Evolutionary conservation across 2,888 invertebrate genomes (phyloP).

Genomic region (Leucania comma): DNA sequence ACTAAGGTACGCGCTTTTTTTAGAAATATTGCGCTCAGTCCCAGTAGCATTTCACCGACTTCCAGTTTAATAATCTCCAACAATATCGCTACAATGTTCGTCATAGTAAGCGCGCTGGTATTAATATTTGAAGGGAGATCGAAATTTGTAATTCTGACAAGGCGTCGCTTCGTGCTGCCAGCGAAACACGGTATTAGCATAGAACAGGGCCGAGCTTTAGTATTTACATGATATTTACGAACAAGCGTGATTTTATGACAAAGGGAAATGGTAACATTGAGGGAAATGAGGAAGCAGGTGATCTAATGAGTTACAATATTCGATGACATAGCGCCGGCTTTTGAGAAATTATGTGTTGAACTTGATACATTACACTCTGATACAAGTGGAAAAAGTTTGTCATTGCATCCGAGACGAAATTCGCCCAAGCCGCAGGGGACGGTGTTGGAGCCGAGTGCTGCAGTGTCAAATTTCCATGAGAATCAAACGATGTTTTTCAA

Average conservation of each 20-base stretch:
- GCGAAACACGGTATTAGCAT: conserved; percentile 56
- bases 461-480: too few species aligned
- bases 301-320: neutral
- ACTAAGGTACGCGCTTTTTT: neutral
- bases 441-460: too few species aligned
- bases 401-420: too few species aligned
- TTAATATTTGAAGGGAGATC: conserved; percentile 51
- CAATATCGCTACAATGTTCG: conserved; percentile 11
- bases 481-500: too few species aligned
- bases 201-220: conserved; percentile 26
- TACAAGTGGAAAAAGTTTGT: too few species aligned
- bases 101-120: conserved; percentile 13
- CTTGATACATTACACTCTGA: too few species aligned
- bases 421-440: too few species aligned
- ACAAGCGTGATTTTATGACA: conserved; percentile 2
- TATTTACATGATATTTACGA: neutral
- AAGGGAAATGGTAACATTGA: conserved; percentile 32
- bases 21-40: neutral
- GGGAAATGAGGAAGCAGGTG: conserved; percentile 10
- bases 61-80: conserved; percentile 24
- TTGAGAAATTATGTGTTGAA: too few species aligned
- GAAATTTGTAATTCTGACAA: conserved; percentile 67
- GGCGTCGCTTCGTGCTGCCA: conserved; percentile 31
- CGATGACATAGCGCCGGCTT: neutral
- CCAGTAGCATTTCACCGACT: neutral